Conservation (phyloP, 2,113 vertebrate species). For the Neolamprologus sp. region DNA sequence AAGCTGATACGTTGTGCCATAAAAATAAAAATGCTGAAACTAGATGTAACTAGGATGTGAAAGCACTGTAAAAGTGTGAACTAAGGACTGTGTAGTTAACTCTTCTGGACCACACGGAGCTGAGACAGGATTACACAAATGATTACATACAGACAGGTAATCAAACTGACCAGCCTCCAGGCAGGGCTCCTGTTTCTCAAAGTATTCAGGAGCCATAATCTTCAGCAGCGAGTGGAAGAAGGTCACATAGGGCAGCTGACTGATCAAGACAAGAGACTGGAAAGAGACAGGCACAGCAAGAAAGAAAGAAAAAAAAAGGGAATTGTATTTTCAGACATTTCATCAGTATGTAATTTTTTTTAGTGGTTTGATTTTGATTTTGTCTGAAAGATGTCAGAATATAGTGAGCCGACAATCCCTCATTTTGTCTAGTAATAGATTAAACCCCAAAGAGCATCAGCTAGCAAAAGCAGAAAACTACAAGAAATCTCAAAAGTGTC, state of each 20-base stretch:
- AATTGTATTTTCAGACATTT: neutral
- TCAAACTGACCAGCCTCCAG: constrained; percentile 85
- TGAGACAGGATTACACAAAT: neutral
- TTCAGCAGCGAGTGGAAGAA: constrained; percentile 90
- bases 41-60: neutral
- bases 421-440: neutral
- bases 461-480: neutral
- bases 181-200: constrained; percentile 93
- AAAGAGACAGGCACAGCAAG: neutral
- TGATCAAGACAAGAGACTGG: constrained; percentile 92
- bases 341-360: neutral
- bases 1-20: neutral
- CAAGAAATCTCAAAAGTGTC: neutral
- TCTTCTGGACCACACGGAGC: neutral
- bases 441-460: neutral
- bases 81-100: neutral
- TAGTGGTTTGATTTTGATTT: neutral
- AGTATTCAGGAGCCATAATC: constrained; percentile 91
- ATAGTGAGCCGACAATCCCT: neutral
- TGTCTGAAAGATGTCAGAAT: neutral
- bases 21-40: neutral
- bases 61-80: neutral
- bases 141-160: neutral
- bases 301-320: neutral
- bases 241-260: constrained; percentile 87